phyloP scores from a whole-genome alignment of 2,113 vertebrate genomes.

The Crotalus helleri region DNA sequence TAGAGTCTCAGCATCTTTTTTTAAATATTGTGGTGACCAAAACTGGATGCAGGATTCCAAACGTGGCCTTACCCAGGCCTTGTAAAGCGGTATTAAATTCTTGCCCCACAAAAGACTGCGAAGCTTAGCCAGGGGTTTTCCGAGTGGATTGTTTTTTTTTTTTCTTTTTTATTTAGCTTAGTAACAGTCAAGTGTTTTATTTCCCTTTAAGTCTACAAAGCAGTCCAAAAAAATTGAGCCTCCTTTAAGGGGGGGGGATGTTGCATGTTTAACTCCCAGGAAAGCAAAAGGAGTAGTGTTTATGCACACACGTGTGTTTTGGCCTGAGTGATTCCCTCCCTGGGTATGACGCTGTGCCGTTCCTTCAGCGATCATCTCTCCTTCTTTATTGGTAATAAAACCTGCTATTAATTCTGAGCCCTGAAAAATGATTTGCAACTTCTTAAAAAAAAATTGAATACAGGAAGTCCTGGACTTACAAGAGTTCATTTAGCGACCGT shows the following conservation, averaged over 20 bases:
- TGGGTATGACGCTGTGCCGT: too few species aligned
- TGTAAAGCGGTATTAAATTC: too few species aligned
- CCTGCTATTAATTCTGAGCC: background rate
- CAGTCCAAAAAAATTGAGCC: background rate
- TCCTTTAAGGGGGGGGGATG: too few species aligned
- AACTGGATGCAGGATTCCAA: too few species aligned
- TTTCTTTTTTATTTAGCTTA: constrained; percentile 6
- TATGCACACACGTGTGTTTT: background rate
- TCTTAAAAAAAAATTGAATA: background rate
- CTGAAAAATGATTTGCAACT: too few species aligned
- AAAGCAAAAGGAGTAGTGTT: background rate
- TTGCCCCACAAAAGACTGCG: too few species aligned
- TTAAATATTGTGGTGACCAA: too few species aligned
- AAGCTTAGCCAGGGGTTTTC: background rate
- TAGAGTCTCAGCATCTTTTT: background rate
- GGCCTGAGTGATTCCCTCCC: background rate
- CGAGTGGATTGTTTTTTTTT: background rate
- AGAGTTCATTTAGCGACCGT: background rate
- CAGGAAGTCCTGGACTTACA: background rate
- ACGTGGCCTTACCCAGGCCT: too few species aligned
- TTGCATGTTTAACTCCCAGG: background rate
- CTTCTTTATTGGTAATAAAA: background rate
- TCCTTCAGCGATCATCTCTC: background rate
- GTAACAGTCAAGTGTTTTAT: constrained; percentile 17
- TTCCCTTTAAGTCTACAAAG: constrained; percentile 18